Percentiles rank a stretch among this genome's conserved stretches.
Conservation (phyloP, 2,797 vertebrate species). For the Pelobates cultripes region DNA sequence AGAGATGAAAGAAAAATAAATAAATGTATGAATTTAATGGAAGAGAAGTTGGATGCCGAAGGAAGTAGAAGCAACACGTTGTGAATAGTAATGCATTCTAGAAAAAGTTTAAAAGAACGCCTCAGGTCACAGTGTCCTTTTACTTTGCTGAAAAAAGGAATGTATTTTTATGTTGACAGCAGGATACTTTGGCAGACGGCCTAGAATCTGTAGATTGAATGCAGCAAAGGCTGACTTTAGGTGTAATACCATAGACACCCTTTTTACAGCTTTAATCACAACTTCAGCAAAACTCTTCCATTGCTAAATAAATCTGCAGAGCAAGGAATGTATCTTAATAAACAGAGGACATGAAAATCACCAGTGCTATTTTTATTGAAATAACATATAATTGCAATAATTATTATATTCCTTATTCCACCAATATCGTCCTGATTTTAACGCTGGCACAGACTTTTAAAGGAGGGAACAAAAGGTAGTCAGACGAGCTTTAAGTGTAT, state of each 20-base stretch:
- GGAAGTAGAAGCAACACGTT: conserved; percentile 22
- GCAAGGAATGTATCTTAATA: background rate
- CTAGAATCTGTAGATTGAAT: conserved; percentile 24
- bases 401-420: no score
- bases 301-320: conserved; percentile 10
- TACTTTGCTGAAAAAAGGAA: conserved; percentile 25
- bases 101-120: conserved; percentile 24
- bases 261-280: conserved; percentile 25
- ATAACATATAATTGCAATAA: no score
- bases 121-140: conserved; percentile 39
- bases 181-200: conserved; percentile 40
- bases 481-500: no score
- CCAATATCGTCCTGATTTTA: no score
- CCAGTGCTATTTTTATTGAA: background rate
- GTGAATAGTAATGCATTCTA: conserved; percentile 46
- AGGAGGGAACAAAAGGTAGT: no score
- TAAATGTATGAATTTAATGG: background rate
- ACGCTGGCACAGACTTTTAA: no score
- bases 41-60: conserved; percentile 12
- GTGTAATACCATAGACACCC: background rate
- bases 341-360: background rate
- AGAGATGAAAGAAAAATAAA: background rate
- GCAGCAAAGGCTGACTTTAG: conserved; percentile 14
- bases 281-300: conserved; percentile 10
- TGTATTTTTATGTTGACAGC: conserved; percentile 47